Base-by-base conservation (phyloP, 2,113 vertebrate species). In the Donacobius atricapilla region DNA sequence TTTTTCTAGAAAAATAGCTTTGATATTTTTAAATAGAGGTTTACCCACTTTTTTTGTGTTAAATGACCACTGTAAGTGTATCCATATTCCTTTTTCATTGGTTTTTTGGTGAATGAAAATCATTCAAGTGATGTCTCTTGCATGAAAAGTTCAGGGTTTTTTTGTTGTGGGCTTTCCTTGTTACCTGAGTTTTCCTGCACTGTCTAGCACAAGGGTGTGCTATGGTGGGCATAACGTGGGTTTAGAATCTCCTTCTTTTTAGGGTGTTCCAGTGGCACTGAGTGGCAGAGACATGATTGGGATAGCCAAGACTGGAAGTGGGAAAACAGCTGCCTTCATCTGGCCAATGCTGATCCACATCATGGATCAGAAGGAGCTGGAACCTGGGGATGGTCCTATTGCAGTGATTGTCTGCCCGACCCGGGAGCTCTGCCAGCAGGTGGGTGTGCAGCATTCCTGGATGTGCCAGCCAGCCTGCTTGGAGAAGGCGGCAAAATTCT, bases 261-360 rank as follows among this genome's bases (percentile, higher is more conserved):
- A 99, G 99, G 99, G 99, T 72, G 98, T 99, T 77, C 99, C 99
- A 20, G 99, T 99, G 66, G 99, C 99, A 19, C 97, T 99, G 48
- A 99, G 99, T 86, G 99, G 99, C 86, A 98, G 99, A 94, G 99
- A 99, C 93, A 99, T 99, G 99, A 99, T 99, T 83, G 99, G 99
- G 66, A 99, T 99, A 87, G 99, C 99, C 53, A 99, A 99, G 97
- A 99, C 99, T 27, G 99, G 99, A 78, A 99, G 99, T 37, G 99
- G 99, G 13, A 99, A 99, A 96, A 99, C 99, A 8, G 99, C 99
- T 42, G 99, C 99, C 12, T 99, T 99, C 93, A 99, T 99, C 96
- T 99, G 99, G 99, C 99, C 99, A 0, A 99, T 99, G 98, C 91
- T 99, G 96, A 99, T 99, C 96, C 99, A 99, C 92, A 99, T 99